Percentiles rank a stretch among this genome's conserved stretches.
Evolutionary conservation across 1,140 invertebrate genomes (phyloP).

Genomic region (Tetramorium simillimum): DNA sequence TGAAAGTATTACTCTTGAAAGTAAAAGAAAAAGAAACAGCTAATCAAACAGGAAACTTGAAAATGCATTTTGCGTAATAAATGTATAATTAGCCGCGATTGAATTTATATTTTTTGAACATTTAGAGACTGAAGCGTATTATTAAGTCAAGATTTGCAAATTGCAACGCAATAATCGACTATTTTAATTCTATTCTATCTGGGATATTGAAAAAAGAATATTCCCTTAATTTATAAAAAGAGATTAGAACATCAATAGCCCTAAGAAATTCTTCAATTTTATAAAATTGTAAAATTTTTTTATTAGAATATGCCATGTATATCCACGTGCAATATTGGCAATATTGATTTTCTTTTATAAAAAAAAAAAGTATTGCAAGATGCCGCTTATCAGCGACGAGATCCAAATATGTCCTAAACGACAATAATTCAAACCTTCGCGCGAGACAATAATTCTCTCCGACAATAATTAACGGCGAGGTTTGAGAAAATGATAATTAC

Average conservation of each 20-base stretch:
- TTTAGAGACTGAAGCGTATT: conserved; percentile 22
- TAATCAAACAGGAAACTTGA: not conserved
- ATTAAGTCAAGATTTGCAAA: conserved; percentile 8
- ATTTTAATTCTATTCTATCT: not conserved
- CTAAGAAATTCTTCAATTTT: conserved; percentile 12
- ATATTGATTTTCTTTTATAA: not conserved
- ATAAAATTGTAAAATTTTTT: not conserved
- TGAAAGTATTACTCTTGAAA: conserved; percentile 3
- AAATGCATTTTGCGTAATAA: conserved; percentile 5
- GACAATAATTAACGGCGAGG: conserved; percentile 60
- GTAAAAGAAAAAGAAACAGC: not conserved
- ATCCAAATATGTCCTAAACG: conserved; percentile 28
- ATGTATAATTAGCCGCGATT: not conserved
- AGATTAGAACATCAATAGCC: not conserved
- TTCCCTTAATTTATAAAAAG: not conserved
- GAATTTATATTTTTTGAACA: conserved; percentile 9
- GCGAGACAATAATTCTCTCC: conserved; percentile 62
- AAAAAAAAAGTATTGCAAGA: not conserved
- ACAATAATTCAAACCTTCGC: conserved; percentile 74
- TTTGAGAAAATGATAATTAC: conserved; percentile 49
- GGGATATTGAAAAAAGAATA: not conserved
- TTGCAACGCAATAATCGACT: not conserved
- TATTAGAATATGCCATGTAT: not conserved
- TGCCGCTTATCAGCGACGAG: not conserved
- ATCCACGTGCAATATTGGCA: not conserved